Base-by-base conservation (phyloP, 2,797 vertebrate genomes). In the Cirrhinus mrigala region DNA sequence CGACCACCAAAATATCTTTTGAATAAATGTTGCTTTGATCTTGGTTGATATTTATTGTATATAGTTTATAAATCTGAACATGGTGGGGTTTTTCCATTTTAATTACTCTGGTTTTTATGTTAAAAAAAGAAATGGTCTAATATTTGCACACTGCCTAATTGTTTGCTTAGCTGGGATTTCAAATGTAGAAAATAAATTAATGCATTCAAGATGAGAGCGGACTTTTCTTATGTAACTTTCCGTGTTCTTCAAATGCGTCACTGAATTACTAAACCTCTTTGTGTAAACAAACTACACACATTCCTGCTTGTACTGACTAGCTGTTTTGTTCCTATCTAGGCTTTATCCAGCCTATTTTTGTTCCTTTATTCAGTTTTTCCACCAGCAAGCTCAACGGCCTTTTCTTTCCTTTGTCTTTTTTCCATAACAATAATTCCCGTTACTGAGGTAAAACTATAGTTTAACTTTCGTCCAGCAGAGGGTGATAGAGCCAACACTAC, bases 101-200 rank as follows among this genome's bases (percentile, higher is more conserved):
- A 77, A 84, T 46, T 37, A n/a, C 8, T 73, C 37, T 24, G 48
- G 2, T 44, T 68, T 66, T 77, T 76, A 77, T 69, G 50, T 54
- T 27, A n/a, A 44, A 66, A 54, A 44, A 66, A 54, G 2, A 44
- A 66, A 20, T 44, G 1, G 4, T 76, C 1, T 9, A 15, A 66
- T 68, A 3, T 44, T 68, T 84, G 60, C 62, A 77, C 71, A 83
- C 37, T 14, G 60, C 6, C 60, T 82, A n/a, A 60, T 73, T 54
- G 62, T 69, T 84, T 68, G 60, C 48, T 84, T 44, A 44, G 48
- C 22, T 83, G 20, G 56, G 44, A 50, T 37, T 77, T 76, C 16
- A 37, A 52, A 50, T 76, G 20, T 70, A 60, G 24, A 37, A 37
- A 52, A 60, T 75, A 81, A 75, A 83, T 12, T 0, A 50, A 75